Conservation (phyloP, 2,888 invertebrate species). For the Scrobipalpa costella region DNA sequence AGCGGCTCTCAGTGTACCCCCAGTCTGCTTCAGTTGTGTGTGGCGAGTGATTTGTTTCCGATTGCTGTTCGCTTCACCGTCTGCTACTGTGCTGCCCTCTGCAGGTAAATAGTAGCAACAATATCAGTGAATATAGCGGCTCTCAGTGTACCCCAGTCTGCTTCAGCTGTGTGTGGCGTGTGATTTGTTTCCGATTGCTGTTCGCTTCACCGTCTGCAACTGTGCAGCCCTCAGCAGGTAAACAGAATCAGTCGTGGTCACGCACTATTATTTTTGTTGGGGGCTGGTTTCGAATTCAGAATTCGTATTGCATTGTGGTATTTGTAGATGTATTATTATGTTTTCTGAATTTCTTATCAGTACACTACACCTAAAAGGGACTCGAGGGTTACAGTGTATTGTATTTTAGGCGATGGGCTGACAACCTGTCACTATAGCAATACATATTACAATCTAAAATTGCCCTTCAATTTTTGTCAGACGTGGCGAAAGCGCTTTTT, state of each 20-base stretch:
- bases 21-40: slow-evolving; percentile 39
- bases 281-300: not conserved
- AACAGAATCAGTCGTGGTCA: not conserved
- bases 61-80: slow-evolving; percentile 45
- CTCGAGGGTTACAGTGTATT: too few species aligned
- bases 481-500: too few species aligned
- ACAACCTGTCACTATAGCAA: too few species aligned
- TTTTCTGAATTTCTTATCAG: too few species aligned
- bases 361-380: too few species aligned
- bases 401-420: too few species aligned
- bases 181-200: slow-evolving; percentile 68
- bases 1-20: slow-evolving; percentile 17
- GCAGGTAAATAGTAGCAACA: not conserved
- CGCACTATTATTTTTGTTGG: not conserved
- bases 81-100: slow-evolving; percentile 26
- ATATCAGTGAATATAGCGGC: not conserved
- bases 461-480: too few species aligned
- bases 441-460: too few species aligned
- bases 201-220: slow-evolving; percentile 35
- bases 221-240: slow-evolving; percentile 15
- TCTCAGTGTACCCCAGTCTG: slow-evolving; percentile 30
- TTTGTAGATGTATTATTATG: too few species aligned
- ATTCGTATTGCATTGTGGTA: too few species aligned
- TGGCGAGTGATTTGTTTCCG: slow-evolving; percentile 66
- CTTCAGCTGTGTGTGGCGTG: slow-evolving; percentile 44